phyloP scores from a whole-genome alignment of 1,140 invertebrate species.

The Pogonus chalceus region DNA sequence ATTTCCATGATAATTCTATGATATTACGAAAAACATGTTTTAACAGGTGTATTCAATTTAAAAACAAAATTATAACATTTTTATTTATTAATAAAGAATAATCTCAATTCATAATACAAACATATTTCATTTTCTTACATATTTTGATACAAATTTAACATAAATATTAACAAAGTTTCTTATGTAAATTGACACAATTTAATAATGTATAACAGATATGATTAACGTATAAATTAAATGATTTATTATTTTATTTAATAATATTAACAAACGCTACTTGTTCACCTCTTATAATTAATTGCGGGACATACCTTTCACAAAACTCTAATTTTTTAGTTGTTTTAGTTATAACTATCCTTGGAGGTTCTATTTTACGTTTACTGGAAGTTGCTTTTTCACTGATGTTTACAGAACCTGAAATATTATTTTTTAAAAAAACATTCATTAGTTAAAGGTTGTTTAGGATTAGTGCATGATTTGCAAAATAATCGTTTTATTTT shows the following conservation, averaged over 20 bases:
- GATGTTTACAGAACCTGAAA: conserved; percentile 12
- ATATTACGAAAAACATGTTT: too few species aligned
- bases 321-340: conserved; percentile 50
- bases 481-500: not conserved
- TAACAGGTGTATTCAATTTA: too few species aligned
- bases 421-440: conserved; percentile 1
- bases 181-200: too few species aligned
- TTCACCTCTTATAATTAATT: conserved; percentile 75
- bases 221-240: too few species aligned
- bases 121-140: too few species aligned
- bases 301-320: conserved; percentile 62
- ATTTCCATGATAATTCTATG: too few species aligned
- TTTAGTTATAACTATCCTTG: conserved; percentile 26
- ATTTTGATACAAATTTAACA: too few species aligned
- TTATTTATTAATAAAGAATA: too few species aligned
- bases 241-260: not conserved
- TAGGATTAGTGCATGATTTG: not conserved
- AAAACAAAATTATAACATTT: too few species aligned
- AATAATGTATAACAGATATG: too few species aligned
- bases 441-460: not conserved
- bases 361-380: conserved; percentile 19
- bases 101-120: too few species aligned
- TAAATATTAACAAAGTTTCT: too few species aligned
- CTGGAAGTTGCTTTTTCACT: conserved; percentile 8
- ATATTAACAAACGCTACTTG: conserved; percentile 59